Conservation (phyloP, 2,797 vertebrate genomes). For the Gorsachius magnificus region DNA sequence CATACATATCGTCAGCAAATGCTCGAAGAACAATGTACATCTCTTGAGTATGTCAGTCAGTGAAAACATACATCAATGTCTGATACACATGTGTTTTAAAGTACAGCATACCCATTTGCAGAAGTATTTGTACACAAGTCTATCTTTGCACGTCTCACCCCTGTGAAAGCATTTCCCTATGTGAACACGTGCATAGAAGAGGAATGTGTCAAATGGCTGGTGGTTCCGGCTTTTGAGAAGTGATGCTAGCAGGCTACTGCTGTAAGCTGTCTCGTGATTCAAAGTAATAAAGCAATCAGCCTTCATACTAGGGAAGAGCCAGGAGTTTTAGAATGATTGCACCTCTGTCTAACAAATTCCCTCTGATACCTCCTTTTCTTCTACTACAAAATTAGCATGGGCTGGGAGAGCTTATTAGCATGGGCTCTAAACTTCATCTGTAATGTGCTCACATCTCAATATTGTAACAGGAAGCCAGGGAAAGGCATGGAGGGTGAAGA, state of each 20-base stretch:
- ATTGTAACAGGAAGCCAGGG: not conserved
- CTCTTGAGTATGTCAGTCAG: not conserved
- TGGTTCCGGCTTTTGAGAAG: not conserved
- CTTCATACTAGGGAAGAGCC: not conserved
- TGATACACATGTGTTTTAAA: not conserved
- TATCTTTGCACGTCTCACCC: not conserved
- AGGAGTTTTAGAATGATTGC: constrained; percentile 7
- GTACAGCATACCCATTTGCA: no score
- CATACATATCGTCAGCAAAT: not conserved
- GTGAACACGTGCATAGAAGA: rapidly evolving
- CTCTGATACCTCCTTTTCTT: not conserved
- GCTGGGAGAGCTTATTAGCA: not conserved
- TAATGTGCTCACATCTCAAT: not conserved
- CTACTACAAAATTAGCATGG: not conserved
- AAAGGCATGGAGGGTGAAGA: not conserved
- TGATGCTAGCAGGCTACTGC: not conserved
- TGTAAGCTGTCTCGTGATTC: not conserved
- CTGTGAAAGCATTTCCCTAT: not conserved
- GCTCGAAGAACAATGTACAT: rapidly evolving
- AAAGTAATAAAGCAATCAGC: constrained; percentile 14
- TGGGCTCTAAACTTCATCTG: not conserved
- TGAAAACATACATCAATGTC: not conserved
- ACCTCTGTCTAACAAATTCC: not conserved
- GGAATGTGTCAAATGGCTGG: not conserved
- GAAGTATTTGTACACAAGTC: not conserved